A percentile compares a stretch with the other conserved stretches of the same genome.
These are phyloP conservation scores for Tetheella fluctuosa DNA, from an alignment of 2,888 invertebrate genomes.

Conservation along the genomic window DNA sequence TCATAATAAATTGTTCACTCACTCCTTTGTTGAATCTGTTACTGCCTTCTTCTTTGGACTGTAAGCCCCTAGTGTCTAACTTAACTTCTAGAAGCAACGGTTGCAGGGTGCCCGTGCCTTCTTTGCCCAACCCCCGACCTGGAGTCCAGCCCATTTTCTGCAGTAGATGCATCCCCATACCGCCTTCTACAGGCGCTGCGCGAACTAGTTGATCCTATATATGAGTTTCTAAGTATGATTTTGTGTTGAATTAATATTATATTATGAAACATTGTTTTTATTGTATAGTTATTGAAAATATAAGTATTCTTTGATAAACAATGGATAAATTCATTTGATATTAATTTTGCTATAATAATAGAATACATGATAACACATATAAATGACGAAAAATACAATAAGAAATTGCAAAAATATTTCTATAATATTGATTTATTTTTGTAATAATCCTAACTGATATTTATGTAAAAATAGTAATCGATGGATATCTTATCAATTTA, in stretches of 20 bases:
- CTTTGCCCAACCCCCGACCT: conserved; percentile 98
- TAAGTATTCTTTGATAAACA: not conserved
- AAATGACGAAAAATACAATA: not conserved
- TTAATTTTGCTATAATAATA: not conserved
- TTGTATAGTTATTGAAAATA: not conserved
- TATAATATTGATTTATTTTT: too few relatives aligned
- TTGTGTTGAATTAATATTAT: not conserved
- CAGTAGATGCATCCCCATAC: conserved; percentile 98
- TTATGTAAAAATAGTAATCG: too few relatives aligned
- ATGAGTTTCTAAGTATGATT: not conserved
- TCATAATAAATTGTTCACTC: conserved; percentile 41
- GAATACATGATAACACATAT: too few relatives aligned
- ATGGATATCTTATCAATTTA: not conserved
- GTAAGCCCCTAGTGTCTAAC: conserved; percentile 95
- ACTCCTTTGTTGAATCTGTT: conserved; percentile 61
- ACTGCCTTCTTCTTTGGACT: conserved; percentile 88
- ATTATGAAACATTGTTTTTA: not conserved
- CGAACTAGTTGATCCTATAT: conserved; percentile 95
- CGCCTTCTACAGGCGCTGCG: conserved; percentile 96
- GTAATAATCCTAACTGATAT: too few relatives aligned
- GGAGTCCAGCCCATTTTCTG: conserved; percentile 99
- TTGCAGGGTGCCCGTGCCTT: conserved; percentile 95
- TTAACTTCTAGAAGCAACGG: conserved; percentile 98
- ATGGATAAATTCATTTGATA: not conserved
- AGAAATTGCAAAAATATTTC: too few relatives aligned